Base-by-base conservation (phyloP, 2,888 invertebrate genomes). In the Lithophane semibrunnea region DNA sequence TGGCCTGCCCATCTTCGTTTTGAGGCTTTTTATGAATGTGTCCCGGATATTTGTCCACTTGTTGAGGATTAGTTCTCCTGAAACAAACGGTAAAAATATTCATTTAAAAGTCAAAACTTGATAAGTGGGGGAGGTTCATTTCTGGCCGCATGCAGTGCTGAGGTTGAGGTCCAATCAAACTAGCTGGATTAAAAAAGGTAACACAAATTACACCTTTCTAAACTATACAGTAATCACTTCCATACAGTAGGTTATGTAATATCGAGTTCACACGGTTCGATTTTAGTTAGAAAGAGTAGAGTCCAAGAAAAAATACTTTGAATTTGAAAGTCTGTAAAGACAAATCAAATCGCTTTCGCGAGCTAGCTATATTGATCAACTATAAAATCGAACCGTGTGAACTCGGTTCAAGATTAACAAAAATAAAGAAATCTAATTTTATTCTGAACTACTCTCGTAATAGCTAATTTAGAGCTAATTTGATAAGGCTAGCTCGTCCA, bases 21-120 rank as follows among this genome's bases (percentile, higher is more conserved):
- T 94, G 0, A 96, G 90, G 0, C 94, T 92, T 83, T 94, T 96
- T 4, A 95, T 90, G 77, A 96, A 96, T 0, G 96, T 94, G 80
- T 96, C 96, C 0, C 96, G 91, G 13, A 95, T 89, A 86, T 96
- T 96, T 0, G 95, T 95, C 96, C 96, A 96, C 88, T 96, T 96
- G 80, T 92, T 92, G 7, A 94, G 79, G 2, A 96, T 89, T 12
- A 88, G 85, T 88, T 95, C 95, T 42, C 93, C 96, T 96, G 92
- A 16, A 93, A 77, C 18, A 80, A 79, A 76, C 67, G 5, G 8
- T 49, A 9, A n/a, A n/a, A n/a, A 73, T 21, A 13, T 29, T 29
- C 1, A 37, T 74, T 49, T 16, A 16, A 21, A 47, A 18, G 7
- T 21, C 12, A 75, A 18, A 47, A 75, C 10, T 29, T 24, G 58